phyloP scores from a whole-genome alignment of 2,797 vertebrate species.

The Columba guinea region DNA sequence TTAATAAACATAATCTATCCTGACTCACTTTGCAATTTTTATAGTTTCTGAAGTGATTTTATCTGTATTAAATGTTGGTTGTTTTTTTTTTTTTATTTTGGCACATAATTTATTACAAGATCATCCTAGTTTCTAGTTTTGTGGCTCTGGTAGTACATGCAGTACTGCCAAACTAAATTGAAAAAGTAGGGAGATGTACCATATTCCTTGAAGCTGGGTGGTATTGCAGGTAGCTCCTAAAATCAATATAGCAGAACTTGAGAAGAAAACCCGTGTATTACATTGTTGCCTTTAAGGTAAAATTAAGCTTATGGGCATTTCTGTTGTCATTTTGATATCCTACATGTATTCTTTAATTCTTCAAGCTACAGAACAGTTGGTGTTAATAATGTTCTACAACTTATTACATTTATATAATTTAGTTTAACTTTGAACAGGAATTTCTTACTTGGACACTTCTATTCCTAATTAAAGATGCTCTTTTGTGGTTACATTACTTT shows the following conservation, averaged over 20 bases:
- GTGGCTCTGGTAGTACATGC: neutral
- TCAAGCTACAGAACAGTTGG: neutral
- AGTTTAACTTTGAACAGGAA: neutral
- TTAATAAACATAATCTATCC: neutral
- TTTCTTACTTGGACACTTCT: neutral
- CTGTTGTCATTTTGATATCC: neutral
- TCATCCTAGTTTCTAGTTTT: neutral
- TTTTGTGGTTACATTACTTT: neutral
- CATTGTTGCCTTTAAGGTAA: neutral
- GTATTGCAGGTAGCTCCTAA: neutral
- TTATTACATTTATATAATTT: neutral
- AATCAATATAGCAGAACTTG: neutral
- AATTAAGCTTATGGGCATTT: neutral
- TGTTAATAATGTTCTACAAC: neutral
- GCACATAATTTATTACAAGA: neutral
- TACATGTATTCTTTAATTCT: neutral
- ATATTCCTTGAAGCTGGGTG: neutral
- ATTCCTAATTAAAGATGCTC: neutral
- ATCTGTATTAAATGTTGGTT: neutral
- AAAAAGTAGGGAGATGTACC: neutral
- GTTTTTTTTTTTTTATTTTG: neutral
- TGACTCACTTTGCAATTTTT: neutral
- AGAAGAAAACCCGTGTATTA: neutral
- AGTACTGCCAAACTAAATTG: neutral
- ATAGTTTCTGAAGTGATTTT: neutral